Evolutionary conservation across 2,888 invertebrate genomes (phyloP), one percentile per base, ranked within the genome.

Genomic region (Erebia palarica): DNA sequence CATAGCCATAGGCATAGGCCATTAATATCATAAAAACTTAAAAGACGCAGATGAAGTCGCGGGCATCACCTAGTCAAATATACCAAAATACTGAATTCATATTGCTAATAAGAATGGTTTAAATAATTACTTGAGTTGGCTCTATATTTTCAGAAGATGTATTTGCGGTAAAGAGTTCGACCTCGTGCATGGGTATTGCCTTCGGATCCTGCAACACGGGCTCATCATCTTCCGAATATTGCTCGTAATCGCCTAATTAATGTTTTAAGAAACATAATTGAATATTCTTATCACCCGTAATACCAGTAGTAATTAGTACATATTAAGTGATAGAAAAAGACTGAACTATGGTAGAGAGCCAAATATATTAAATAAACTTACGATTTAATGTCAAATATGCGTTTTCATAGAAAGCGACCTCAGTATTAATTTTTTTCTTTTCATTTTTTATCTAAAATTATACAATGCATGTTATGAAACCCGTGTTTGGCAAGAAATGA

Each of bases 241-340:
- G 90, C 10, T 92, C 92, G 71, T 89, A 88, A 75, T 92, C 92
- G 72, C 91, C 92, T 92, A 76, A 60, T 68, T 47, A 44, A 8
- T 16, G 21, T 7, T n/a, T 42, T 7, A 13, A 58, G 16, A 11
- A 5, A 7, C 18, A 27, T 5, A 57, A 13, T 14, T 27, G 10
- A 51, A 49, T 51, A 51, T 14, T 66, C 42, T 3, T 58, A 65
- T 59, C 63, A 68, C 2, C 47, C 47, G 11, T 47, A 47, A 27
- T 27, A 27, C 27, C 27, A 27, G 27, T 27, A 36, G 36, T 36
- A 36, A 36, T 36, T 7, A 36, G 36, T 36, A 36, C 36, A 0
- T 36, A 36, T 36, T 36, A 36, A 27, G 36, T 36, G 7, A 36
- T 36, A 36, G 7, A 36, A 36, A 36, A 36, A 36, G 36, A 36